Base-by-base conservation (phyloP, 2,888 invertebrate genomes). In the Clostera curtula region DNA sequence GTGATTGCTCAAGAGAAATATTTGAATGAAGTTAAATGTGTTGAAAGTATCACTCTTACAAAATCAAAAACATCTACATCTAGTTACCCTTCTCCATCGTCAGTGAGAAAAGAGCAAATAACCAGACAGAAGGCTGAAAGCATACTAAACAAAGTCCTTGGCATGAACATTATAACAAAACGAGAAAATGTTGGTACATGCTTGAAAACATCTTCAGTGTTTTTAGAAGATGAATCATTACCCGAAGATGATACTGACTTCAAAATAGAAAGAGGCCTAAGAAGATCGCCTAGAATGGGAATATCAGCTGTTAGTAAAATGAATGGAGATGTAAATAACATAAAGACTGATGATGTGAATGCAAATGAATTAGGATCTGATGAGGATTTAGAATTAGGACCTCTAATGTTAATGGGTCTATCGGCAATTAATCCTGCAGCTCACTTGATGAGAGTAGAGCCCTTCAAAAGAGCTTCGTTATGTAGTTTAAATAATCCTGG, bases 351-450 rank as follows among this genome's bases (percentile, higher is more conserved):
- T 43, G 80, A 82, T 39, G 36, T 70, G 8, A 79, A 75, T 43
- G 65, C 71, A 12, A 76, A 72, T 35, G 80, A 82, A 26, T 55
- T 64, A 12, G 58, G 68, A 21, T 80, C 84, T 2, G 86, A 86
- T 39, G 88, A 89, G 40, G 89, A 89, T 47, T 79, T 86, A 55
- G 84, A 84, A 35, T 76, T 88, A 74, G 85, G 89, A 19, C 89
- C 90, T 1, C 64, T 90, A 6, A 87, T 90, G 86, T 64, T 91
- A 24, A 88, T 90, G 75, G 90, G 90, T 22, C 60, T 88, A 27
- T 87, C 86, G 25, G 87, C 88, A 12, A 85, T 86, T 6, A 88
- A 87, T 54, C 88, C 88, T n/a, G 85, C 87, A 17, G 85, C 87
- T 12, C 87, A 85, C 56, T 65, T 88, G 20, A 84, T 88, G 63